A percentile compares a stretch with the other conserved stretches of the same genome.
These are phyloP conservation scores for Brenthis daphne DNA, from an alignment of 2,888 invertebrate species.

Conservation along the genomic window DNA sequence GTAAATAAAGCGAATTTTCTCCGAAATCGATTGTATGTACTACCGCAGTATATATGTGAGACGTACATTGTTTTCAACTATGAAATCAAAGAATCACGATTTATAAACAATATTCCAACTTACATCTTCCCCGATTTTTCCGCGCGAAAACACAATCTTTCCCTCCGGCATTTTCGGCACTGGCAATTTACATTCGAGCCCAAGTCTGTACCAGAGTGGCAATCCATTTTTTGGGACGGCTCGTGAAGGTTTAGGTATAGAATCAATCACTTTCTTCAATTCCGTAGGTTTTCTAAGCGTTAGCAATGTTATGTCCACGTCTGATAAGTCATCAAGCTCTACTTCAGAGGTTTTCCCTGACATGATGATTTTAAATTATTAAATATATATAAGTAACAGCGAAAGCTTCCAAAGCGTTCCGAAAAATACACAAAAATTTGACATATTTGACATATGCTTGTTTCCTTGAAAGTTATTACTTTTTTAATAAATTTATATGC, in stretches of 20 bases:
- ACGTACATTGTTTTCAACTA: not conserved
- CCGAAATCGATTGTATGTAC: too few relatives aligned
- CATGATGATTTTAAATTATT: slow-evolving; percentile 5
- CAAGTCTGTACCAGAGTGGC: slow-evolving; percentile 78
- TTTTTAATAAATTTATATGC: not conserved
- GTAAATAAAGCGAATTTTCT: too few relatives aligned
- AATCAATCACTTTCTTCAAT: slow-evolving; percentile 72
- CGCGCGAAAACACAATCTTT: slow-evolving; percentile 76
- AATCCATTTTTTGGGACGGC: slow-evolving; percentile 77
- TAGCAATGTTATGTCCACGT: slow-evolving; percentile 65
- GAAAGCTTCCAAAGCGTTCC: slow-evolving; percentile 1
- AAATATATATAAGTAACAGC: slow-evolving; percentile 4
- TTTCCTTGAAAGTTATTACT: not conserved
- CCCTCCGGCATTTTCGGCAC: slow-evolving; percentile 78
- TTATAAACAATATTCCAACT: slow-evolving; percentile 47
- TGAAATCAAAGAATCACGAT: not conserved
- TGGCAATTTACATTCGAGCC: slow-evolving; percentile 79
- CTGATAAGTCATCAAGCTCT: slow-evolving; percentile 53
- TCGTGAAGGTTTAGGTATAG: slow-evolving; percentile 69
- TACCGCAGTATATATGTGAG: too few relatives aligned
- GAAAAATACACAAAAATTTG: slow-evolving; percentile 39
- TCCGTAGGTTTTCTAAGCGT: slow-evolving; percentile 73
- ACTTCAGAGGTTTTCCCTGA: slow-evolving; percentile 42
- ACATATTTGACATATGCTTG: slow-evolving; percentile 25
- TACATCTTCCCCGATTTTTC: slow-evolving; percentile 77